phyloP scores from a whole-genome alignment of 1,140 invertebrate genomes.

The Elymnias hypermnestra region DNA sequence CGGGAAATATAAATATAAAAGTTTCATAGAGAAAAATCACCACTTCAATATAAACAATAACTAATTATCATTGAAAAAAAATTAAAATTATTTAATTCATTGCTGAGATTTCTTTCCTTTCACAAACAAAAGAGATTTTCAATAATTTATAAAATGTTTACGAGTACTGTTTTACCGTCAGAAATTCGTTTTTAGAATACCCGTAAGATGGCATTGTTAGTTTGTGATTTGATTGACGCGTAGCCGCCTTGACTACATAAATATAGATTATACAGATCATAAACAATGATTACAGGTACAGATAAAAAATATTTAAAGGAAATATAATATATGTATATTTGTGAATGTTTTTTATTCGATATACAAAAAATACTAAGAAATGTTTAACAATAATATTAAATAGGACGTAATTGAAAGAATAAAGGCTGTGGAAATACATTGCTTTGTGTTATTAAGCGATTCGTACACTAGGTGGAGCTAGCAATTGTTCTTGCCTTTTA shows the following conservation, averaged over 20 bases:
- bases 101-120: too few relatives aligned
- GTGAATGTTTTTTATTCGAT: too few relatives aligned
- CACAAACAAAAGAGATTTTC: too few relatives aligned
- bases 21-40: not conserved
- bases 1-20: constrained; percentile 40
- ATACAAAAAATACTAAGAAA: too few relatives aligned
- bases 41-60: too few relatives aligned
- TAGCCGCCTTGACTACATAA: constrained; percentile 8
- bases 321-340: not conserved
- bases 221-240: constrained; percentile 18
- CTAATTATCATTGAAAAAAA: too few relatives aligned
- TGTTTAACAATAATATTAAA: not conserved
- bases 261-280: constrained; percentile 5
- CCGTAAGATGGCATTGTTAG: constrained; percentile 25
- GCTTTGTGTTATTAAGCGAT: not conserved
- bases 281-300: not conserved
- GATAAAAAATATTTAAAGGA: not conserved
- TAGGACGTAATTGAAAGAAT: not conserved
- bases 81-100: too few relatives aligned
- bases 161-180: constrained; percentile 31
- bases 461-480: too few relatives aligned
- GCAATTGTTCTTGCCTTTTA: too few relatives aligned
- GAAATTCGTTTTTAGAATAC: not conserved
- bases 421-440: not conserved
- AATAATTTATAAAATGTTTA: not conserved